These are phyloP conservation scores for Chymomyza amoena DNA, from an alignment of 2,888 invertebrate species.

Conservation along the genomic window DNA sequence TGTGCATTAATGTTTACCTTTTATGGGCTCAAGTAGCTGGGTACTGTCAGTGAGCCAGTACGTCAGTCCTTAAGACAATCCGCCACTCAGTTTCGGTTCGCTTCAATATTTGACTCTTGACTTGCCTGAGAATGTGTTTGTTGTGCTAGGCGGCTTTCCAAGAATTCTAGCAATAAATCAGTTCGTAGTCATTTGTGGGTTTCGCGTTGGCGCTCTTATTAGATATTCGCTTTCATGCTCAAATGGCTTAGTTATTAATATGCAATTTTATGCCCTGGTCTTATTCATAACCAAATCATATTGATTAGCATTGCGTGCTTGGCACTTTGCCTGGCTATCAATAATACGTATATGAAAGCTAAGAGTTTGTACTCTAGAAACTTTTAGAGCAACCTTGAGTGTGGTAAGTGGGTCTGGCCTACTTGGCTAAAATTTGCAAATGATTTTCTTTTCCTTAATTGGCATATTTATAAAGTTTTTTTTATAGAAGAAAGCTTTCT, in stretches of 20 bases:
- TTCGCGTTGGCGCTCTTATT: slow-evolving; percentile 28
- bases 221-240: not conserved
- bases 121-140: slow-evolving; percentile 18
- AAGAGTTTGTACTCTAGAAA: not conserved
- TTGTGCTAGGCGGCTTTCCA: slow-evolving; percentile 37
- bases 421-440: not conserved
- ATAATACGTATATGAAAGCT: slow-evolving; percentile 5
- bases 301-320: slow-evolving; percentile 64
- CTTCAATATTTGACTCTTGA: not conserved
- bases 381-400: not conserved
- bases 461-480: not conserved
- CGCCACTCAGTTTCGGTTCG: too few relatives aligned
- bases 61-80: not conserved
- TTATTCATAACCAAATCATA: slow-evolving; percentile 24
- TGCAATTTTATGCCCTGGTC: not conserved
- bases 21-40: not conserved
- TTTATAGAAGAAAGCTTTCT: not conserved
- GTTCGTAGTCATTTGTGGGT: slow-evolving; percentile 8
- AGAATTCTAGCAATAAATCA: slow-evolving; percentile 30
- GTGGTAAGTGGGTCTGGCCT: not conserved
- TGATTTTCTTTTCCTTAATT: not conserved
- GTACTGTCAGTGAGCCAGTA: not conserved
- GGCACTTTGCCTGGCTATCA: slow-evolving; percentile 31
- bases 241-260: not conserved
- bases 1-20: not conserved